Evolutionary conservation across 2,113 vertebrate species (phyloP).

Genomic region (Laticauda colubrina): DNA sequence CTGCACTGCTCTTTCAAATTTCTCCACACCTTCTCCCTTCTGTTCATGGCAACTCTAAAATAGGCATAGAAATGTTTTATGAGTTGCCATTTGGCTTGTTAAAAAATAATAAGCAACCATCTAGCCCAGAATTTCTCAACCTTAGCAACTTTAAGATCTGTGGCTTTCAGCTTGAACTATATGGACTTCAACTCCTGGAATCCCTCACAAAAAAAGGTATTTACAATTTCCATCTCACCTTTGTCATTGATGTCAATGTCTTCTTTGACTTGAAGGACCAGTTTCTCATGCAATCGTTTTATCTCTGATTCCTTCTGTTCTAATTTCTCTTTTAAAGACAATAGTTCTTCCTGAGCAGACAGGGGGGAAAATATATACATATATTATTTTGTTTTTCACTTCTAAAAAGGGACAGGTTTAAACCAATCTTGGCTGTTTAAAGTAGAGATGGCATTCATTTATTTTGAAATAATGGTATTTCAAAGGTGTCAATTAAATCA

Average conservation of each 20-base stretch:
- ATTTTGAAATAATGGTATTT: neutral
- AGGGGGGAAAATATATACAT: neutral
- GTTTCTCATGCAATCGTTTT: conserved; percentile 81
- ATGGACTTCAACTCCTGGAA: neutral
- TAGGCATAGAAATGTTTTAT: too few relatives aligned
- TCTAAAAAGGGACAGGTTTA: neutral
- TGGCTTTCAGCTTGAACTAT: neutral
- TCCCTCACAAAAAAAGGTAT: neutral
- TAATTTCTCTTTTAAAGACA: conserved; percentile 82
- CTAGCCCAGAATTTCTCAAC: neutral
- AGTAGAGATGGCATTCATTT: neutral
- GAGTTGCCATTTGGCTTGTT: neutral
- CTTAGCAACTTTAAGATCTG: neutral
- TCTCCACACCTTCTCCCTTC: too few relatives aligned
- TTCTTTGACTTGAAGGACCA: conserved; percentile 73
- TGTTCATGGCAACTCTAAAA: too few relatives aligned
- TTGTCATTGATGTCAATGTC: conserved; percentile 78
- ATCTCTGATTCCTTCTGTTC: conserved; percentile 86
- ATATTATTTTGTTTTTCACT: conserved; percentile 6
- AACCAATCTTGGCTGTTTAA: neutral
- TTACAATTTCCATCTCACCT: conserved; percentile 71
- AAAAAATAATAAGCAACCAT: neutral
- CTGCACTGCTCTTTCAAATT: too few relatives aligned
- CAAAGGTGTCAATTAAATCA: neutral
- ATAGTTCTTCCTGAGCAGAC: conserved; percentile 84